Evolutionary conservation across 2,113 vertebrate species (phyloP), one percentile per base, ranked within the genome.

Genomic region (Clarias batrachus): DNA sequence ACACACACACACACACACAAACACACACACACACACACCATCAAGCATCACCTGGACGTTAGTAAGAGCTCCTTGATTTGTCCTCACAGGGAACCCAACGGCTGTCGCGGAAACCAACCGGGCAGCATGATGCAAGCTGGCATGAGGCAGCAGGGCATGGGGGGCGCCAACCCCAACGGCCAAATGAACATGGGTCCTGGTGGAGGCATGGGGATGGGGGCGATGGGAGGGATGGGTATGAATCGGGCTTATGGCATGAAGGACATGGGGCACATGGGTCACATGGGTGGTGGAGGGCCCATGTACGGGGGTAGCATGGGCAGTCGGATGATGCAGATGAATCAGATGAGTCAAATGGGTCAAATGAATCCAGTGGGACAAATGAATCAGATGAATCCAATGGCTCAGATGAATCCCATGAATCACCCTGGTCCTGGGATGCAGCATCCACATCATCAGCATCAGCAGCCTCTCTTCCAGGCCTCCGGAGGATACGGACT

Each of bases 21-120:
- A n/a, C n/a, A n/a, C n/a, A n/a, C n/a, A n/a, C n/a, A n/a, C n/a
- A 13, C 19, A 48, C 2, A 59, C 12, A 9, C 9, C 33, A 5
- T 52, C 0, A 5, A 52, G 25, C 23, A 13, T 25, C 41, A n/a
- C 13, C 12, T 68, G 25, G 25, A 82, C 4, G 7, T 41, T 74
- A 60, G 74, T 68, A 30, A 14, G 3, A 13, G 23, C 16, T n/a
- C 48, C 41, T 79, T 73, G 4, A 81, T 21, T 9, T 56, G 9
- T 52, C 2, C 6, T 89, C 92, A 52, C 91, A 99, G 98, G 92
- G 98, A 99, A 85, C 97, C 96, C 91, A 98, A 97, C 91, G 95
- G 96, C 83, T 99, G 96, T 91, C 95, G 97, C 83, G 93, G 95
- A 81, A 97, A 96, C 91, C 93, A 96, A 21, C 94, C 88, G 83